Conservation (phyloP, 2,113 vertebrate species). For the Planiliza haematocheilus region DNA sequence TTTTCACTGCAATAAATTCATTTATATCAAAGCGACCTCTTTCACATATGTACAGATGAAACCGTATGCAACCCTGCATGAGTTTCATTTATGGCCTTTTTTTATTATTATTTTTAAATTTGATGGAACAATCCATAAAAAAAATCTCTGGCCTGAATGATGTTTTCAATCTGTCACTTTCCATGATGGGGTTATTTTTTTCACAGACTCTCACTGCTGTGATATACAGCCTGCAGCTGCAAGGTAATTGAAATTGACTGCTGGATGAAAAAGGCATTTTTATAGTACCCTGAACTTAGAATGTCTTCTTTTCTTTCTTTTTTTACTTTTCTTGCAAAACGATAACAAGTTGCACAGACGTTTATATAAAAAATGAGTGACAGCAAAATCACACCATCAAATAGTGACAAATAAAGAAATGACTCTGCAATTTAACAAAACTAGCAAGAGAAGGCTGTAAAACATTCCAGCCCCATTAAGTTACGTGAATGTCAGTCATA, state of each 20-base stretch:
- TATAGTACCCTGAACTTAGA: background rate
- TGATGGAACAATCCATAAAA: conserved; percentile 2
- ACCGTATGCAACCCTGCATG: too few species aligned
- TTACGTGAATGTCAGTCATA: too few species aligned
- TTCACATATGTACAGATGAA: too few species aligned
- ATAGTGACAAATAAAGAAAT: too few species aligned
- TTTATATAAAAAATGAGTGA: too few species aligned
- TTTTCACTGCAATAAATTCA: conserved; percentile 9
- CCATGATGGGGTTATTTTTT: conserved; percentile 1
- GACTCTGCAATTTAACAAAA: too few species aligned
- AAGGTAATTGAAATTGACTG: conserved; percentile 25
- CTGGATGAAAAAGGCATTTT: conserved; percentile 20
- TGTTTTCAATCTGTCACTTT: conserved; percentile 6
- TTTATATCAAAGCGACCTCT: background rate
- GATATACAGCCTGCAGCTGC: background rate
- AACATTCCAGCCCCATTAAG: too few species aligned
- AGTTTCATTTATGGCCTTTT: background rate
- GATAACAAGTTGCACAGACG: too few species aligned
- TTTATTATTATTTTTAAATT: background rate
- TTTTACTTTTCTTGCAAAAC: too few species aligned
- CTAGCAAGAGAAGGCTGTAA: too few species aligned
- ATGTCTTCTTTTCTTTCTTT: too few species aligned
- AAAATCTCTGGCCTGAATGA: background rate
- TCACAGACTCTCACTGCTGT: conserved; percentile 12
- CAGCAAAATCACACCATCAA: too few species aligned